These are phyloP conservation scores for Synchiropus splendidus DNA, from an alignment of 2,113 vertebrate genomes.

Conservation along the genomic window DNA sequence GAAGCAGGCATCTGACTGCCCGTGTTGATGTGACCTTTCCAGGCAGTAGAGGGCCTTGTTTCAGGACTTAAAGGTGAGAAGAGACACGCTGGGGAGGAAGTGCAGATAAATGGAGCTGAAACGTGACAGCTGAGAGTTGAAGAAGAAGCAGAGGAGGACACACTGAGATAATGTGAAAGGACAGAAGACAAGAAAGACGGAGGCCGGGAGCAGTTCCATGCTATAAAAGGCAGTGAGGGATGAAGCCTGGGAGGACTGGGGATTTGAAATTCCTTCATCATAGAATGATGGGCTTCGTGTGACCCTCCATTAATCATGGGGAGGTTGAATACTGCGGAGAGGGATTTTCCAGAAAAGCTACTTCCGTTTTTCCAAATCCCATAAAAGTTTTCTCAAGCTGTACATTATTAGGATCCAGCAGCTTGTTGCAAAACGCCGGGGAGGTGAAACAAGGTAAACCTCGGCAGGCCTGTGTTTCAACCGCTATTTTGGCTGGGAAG, in stretches of 20 bases:
- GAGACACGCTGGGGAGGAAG: conserved; percentile 25
- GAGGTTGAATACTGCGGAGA: conserved; percentile 21
- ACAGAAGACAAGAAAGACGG: conserved; percentile 23
- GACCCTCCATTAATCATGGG: conserved; percentile 38
- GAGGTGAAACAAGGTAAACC: background rate
- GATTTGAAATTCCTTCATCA: conserved; percentile 38
- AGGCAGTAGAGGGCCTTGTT: conserved; percentile 1
- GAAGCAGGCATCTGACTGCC: conserved; percentile 1
- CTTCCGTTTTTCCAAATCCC: conserved; percentile 27
- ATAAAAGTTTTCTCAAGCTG: conserved; percentile 16
- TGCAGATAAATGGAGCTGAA: conserved; percentile 19
- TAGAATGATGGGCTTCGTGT: conserved; percentile 35
- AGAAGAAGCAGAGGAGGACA: conserved; percentile 10
- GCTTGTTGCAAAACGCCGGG: background rate
- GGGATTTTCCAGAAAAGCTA: conserved; percentile 32
- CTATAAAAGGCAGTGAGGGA: conserved; percentile 62
- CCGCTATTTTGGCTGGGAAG: no score
- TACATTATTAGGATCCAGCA: background rate
- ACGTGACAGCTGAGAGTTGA: conserved; percentile 6
- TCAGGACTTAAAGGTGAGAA: conserved; percentile 9
- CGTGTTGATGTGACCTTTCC: conserved; percentile 26
- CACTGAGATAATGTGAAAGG: conserved; percentile 16
- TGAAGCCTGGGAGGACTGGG: conserved; percentile 17
- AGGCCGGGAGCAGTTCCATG: conserved; percentile 31
- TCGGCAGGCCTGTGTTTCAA: no score